These are phyloP conservation scores for Gonioctena quinquepunctata DNA, from an alignment of 1,140 invertebrate species.

Conservation along the genomic window DNA sequence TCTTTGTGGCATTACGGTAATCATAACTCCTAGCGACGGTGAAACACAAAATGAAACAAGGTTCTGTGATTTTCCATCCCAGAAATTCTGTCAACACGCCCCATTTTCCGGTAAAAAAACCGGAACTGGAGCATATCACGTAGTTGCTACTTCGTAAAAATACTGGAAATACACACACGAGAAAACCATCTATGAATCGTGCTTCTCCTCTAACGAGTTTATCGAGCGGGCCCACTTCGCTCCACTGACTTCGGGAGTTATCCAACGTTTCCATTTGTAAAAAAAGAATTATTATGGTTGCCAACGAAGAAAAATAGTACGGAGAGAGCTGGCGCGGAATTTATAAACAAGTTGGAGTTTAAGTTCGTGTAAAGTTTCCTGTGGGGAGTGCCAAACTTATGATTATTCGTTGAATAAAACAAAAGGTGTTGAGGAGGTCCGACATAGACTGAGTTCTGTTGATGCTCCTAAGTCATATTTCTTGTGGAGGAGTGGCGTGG, in stretches of 20 bases:
- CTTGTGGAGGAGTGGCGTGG: no score
- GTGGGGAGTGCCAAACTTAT: neutral
- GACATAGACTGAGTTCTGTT: no score
- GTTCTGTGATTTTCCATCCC: neutral
- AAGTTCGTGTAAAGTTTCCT: neutral
- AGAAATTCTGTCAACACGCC: constrained; percentile 3
- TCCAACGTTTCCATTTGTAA: neutral
- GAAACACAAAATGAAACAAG: neutral
- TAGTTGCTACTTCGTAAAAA: constrained; percentile 10
- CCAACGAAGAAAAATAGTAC: neutral
- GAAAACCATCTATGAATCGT: constrained; percentile 14
- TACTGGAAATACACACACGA: constrained; percentile 11
- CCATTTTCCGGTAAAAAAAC: neutral
- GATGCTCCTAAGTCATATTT: no score
- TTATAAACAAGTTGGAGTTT: neutral
- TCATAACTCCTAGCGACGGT: no score
- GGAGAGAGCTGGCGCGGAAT: neutral
- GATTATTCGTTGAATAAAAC: no score
- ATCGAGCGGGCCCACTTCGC: neutral
- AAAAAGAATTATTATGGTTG: neutral
- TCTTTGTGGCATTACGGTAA: no score
- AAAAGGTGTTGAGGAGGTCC: no score
- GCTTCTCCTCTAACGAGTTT: neutral
- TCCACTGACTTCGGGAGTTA: neutral
- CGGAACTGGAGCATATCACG: constrained; percentile 3